Evolutionary conservation across 2,797 vertebrate genomes (phyloP).

Genomic region (Poecilia gillii): DNA sequence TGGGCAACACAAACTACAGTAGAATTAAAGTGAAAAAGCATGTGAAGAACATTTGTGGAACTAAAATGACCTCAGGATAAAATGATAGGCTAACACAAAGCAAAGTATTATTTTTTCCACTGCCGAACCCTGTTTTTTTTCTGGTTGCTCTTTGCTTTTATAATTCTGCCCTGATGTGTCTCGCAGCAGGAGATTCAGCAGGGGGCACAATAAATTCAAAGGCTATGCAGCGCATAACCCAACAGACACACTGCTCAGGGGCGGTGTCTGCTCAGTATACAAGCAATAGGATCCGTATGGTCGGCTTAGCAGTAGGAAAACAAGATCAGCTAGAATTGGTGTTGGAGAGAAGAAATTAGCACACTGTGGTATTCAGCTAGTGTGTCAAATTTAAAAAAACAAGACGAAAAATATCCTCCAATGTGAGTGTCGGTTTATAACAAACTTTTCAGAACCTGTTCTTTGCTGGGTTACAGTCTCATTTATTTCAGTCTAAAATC

Average conservation of each 20-base stretch:
- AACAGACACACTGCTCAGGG: constrained; percentile 14
- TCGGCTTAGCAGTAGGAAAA: constrained; percentile 12
- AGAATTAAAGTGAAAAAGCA: not conserved
- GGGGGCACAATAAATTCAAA: constrained; percentile 14
- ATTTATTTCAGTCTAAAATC: not conserved
- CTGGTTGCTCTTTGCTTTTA: constrained; percentile 14
- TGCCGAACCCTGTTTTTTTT: not conserved
- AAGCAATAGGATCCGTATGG: constrained; percentile 29
- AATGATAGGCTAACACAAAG: not conserved
- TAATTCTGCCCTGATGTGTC: constrained; percentile 14
- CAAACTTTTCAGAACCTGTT: not conserved
- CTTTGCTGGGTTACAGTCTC: not conserved
- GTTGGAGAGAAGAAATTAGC: constrained; percentile 9
- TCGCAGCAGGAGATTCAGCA: constrained; percentile 12
- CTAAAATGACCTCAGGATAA: not conserved
- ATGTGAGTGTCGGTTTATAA: not conserved
- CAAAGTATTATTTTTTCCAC: not conserved
- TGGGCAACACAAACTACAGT: not conserved
- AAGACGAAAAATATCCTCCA: not conserved
- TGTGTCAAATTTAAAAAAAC: not conserved
- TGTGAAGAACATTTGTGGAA: not conserved
- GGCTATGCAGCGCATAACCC: constrained; percentile 11
- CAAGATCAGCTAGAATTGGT: constrained; percentile 13
- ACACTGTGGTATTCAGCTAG: constrained; percentile 6
- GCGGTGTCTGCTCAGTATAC: constrained; percentile 1